Base-by-base conservation (phyloP, 2,888 invertebrate species). In the Odontocolon sp. region DNA sequence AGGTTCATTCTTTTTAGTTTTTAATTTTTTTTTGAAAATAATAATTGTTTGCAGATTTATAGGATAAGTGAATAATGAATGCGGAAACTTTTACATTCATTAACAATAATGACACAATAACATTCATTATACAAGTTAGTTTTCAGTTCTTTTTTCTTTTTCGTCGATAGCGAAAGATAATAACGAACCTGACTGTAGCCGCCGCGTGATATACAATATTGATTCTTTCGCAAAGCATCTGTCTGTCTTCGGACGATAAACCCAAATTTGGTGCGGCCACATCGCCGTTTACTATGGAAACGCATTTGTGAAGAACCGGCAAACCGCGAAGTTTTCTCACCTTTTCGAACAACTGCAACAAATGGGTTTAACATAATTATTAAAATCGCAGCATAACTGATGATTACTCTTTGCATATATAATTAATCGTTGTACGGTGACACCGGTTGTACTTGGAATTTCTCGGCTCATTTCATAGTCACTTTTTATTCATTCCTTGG, bases 201-300 rank as follows among this genome's bases (percentile, higher is more conserved):
- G 90, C 90, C 18, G 81, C 93, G 86, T 99, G 99, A 87, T 97
- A 96, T n/a, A 99, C 95, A 38, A 98, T 93, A 61, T 96, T 91
- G 0, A 96, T 94, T 76, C 95, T 94, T 0, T 95, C 93, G 16
- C 91, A 90, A 2, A 97, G 85, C 82, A 91, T 91, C 81, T 92
- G 89, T 71, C 95, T 92, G 87, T 96, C 95, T 11, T 93, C 92
- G 0, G 92, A 89, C 1, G 94, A 94, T 54, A 97, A 90, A 0
- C 94, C 97, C 52, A 97, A 91, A 75, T 94, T 94, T 0, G 93
- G 92, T 28, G 92, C 91, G 5, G 92, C 90, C 0, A 95, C 94
- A 89, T 97, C 97, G 0, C 97, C 97, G 3, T 91, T 90, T 3
- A 98, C 93, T 3, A 96, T 93, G 14, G 92, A 91, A 74, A 97